A percentile compares a stretch with the other conserved stretches of the same genome.
Evolutionary conservation across 2,113 vertebrate species (phyloP).

Genomic region (Microcebus griseorufus): DNA sequence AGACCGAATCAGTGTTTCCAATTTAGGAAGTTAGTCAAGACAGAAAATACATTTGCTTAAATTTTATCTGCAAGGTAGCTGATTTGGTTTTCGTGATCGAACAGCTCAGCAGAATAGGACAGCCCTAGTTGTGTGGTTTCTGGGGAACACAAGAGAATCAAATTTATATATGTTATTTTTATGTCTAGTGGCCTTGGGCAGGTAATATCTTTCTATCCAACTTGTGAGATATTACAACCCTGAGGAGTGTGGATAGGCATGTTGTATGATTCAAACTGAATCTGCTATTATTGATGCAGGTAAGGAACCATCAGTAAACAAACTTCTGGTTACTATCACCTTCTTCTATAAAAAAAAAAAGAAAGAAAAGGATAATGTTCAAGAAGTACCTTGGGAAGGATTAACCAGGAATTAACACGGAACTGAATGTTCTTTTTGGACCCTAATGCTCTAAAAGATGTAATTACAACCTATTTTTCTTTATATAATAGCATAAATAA

Average conservation of each 20-base stretch:
- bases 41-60: neutral
- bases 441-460: slow-evolving; percentile 50
- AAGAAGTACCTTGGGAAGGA: slow-evolving; percentile 36
- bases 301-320: slow-evolving; percentile 66
- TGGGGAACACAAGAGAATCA: neutral
- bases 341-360: slow-evolving; percentile 53
- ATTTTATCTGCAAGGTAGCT: neutral
- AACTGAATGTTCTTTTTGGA: slow-evolving; percentile 61
- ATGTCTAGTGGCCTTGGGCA: slow-evolving; percentile 44
- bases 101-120: slow-evolving; percentile 43
- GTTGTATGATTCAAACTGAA: slow-evolving; percentile 65
- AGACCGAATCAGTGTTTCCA: slow-evolving; percentile 54
- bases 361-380: slow-evolving; percentile 17
- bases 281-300: slow-evolving; percentile 23
- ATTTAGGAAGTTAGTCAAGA: slow-evolving; percentile 26
- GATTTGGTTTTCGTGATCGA: slow-evolving; percentile 57
- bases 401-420: slow-evolving; percentile 7
- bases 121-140: slow-evolving; percentile 16
- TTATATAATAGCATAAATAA: slow-evolving; percentile 49
- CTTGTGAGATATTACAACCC: slow-evolving; percentile 57
- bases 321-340: slow-evolving; percentile 63
- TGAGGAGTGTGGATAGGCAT: slow-evolving; percentile 38
- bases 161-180: neutral
- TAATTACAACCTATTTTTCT: slow-evolving; percentile 65
- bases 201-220: slow-evolving; percentile 60